These are phyloP conservation scores for Drosophila falleni DNA, from an alignment of 2,888 invertebrate genomes.

Conservation along the genomic window DNA sequence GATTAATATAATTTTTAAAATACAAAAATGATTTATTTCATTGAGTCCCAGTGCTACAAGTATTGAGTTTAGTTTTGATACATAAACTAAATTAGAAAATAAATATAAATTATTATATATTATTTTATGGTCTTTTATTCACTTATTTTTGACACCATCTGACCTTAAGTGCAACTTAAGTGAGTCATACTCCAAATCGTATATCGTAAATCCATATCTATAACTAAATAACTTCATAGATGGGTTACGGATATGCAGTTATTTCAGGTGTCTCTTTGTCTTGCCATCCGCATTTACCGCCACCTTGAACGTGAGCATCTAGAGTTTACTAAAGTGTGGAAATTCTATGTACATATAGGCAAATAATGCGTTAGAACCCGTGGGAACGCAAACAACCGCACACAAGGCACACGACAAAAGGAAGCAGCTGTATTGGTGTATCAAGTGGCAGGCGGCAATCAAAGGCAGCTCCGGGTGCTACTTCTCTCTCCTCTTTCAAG, in stretches of 20 bases:
- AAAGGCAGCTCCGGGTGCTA: conserved; percentile 42
- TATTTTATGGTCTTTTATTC: too few relatives aligned
- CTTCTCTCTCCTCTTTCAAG: background rate
- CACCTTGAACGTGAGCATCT: conserved; percentile 50
- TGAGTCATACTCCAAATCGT: conserved; percentile 18
- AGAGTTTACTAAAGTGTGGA: conserved; percentile 5
- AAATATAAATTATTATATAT: too few relatives aligned
- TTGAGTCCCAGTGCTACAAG: too few relatives aligned
- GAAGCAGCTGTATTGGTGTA: conserved; percentile 39
- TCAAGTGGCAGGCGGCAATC: conserved; percentile 69
- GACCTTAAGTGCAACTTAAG: conserved; percentile 13
- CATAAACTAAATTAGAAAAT: too few relatives aligned
- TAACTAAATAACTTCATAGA: conserved; percentile 48
- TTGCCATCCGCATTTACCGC: conserved; percentile 27
- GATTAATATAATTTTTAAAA: too few relatives aligned
- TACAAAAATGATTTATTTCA: too few relatives aligned
- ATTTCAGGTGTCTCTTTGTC: conserved; percentile 39
- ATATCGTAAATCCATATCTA: conserved; percentile 31
- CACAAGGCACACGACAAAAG: conserved; percentile 18
- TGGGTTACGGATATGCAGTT: conserved; percentile 22
- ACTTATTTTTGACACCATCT: too few relatives aligned
- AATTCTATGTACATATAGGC: conserved; percentile 25
- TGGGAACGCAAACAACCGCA: conserved; percentile 47
- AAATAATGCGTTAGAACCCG: conserved; percentile 57
- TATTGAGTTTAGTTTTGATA: too few relatives aligned